phyloP scores from a whole-genome alignment of 2,113 vertebrate genomes.

The Verasper variegatus region DNA sequence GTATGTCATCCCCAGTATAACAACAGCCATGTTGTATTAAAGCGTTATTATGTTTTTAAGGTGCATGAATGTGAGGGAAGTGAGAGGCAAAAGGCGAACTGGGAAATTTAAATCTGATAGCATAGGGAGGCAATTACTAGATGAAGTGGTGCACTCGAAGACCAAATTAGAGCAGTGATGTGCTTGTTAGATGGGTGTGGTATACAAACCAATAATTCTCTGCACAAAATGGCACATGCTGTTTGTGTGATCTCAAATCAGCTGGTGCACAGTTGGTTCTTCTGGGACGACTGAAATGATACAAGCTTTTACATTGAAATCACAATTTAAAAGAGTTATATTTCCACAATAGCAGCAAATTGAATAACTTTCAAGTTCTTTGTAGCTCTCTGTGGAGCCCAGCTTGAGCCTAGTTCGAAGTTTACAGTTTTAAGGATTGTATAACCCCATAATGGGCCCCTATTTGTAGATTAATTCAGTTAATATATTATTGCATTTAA shows the following conservation, averaged over 20 bases:
- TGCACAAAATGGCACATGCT: not conserved
- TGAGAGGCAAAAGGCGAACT: not conserved
- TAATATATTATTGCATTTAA: no score
- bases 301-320: no score
- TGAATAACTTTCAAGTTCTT: no score
- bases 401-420: no score
- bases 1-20: not conserved
- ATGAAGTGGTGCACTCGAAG: conserved; percentile 8
- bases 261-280: not conserved
- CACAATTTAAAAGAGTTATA: no score
- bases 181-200: conserved; percentile 2
- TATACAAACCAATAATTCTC: conserved; percentile 3
- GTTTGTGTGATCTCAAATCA: not conserved
- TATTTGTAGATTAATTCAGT: no score
- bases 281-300: not conserved
- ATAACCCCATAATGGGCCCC: no score
- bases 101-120: conserved; percentile 25
- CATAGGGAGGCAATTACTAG: conserved; percentile 20
- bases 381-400: no score
- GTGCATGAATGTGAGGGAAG: not conserved
- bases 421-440: no score
- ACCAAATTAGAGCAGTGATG: not conserved
- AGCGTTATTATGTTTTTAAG: conserved; percentile 3
- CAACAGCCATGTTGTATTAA: not conserved
- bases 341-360: no score